A percentile compares a stretch with the other conserved stretches of the same genome.
These are phyloP conservation scores for Labeo calbasu DNA, from an alignment of 2,797 vertebrate genomes.

Conservation along the genomic window DNA sequence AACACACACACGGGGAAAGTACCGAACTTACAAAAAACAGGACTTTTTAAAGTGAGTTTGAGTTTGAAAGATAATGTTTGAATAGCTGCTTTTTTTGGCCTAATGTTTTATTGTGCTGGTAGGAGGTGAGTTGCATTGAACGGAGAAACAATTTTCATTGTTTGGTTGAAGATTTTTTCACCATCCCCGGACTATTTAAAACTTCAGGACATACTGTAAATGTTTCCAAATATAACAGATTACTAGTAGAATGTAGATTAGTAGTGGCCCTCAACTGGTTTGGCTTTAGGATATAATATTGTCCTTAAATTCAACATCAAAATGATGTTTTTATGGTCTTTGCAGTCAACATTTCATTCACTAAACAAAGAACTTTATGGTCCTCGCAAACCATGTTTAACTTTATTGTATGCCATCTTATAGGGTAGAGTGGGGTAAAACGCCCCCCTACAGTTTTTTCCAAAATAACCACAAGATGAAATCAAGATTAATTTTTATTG, in stretches of 20 bases:
- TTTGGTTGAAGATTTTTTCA: conserved; percentile 9
- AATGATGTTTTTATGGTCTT: background rate
- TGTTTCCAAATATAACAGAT: background rate
- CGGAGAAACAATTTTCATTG: conserved; percentile 7
- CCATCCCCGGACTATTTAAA: conserved; percentile 4
- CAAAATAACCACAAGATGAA: too few species aligned
- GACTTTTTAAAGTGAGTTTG: conserved; percentile 27
- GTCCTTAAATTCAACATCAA: background rate
- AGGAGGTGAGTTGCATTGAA: conserved; percentile 16
- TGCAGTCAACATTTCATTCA: background rate
- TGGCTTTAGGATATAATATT: background rate
- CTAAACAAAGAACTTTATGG: background rate
- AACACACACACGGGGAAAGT: conserved; percentile 52
- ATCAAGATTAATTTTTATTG: too few species aligned
- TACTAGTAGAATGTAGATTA: background rate
- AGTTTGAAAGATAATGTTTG: conserved; percentile 35
- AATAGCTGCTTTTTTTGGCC: conserved; percentile 14
- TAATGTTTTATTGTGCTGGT: conserved; percentile 5
- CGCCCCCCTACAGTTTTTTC: too few species aligned
- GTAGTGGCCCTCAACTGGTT: background rate
- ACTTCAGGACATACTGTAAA: background rate
- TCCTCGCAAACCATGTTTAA: background rate
- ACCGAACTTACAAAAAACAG: conserved; percentile 71
- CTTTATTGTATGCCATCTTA: background rate
- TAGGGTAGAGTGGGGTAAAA: too few species aligned